These are phyloP conservation scores for Orientallactaga sibirica DNA, from an alignment of 2,797 vertebrate species.

Conservation along the genomic window DNA sequence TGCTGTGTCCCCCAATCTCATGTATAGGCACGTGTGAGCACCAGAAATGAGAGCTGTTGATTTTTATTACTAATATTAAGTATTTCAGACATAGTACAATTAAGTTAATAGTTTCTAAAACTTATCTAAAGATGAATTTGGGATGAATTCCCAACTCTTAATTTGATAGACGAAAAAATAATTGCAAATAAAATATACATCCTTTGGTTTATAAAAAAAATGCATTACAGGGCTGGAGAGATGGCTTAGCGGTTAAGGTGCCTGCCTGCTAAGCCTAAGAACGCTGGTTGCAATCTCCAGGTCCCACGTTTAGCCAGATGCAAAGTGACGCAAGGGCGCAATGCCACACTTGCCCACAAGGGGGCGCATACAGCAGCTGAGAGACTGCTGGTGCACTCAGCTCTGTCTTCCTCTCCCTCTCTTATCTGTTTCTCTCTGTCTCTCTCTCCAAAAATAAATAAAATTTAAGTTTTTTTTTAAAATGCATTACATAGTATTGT, in stretches of 20 bases:
- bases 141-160: background rate
- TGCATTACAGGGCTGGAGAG: too few species aligned
- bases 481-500: background rate
- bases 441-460: too few species aligned
- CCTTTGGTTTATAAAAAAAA: background rate
- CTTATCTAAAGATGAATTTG: conserved; percentile 28
- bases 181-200: background rate
- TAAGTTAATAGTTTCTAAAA: conserved; percentile 56
- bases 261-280: too few species aligned
- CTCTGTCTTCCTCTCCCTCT: too few species aligned
- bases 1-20: background rate
- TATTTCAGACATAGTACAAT: background rate
- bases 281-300: too few species aligned
- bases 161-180: conserved; percentile 38
- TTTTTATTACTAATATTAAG: conserved; percentile 24
- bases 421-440: too few species aligned
- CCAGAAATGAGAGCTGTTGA: background rate
- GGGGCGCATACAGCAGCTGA: too few species aligned
- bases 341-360: too few species aligned
- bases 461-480: background rate
- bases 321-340: too few species aligned
- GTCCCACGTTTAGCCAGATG: too few species aligned
- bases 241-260: too few species aligned
- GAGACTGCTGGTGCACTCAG: too few species aligned
- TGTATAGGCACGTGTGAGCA: background rate